Evolutionary conservation across 2,113 vertebrate species (phyloP).

Genomic region (Mola mola): DNA sequence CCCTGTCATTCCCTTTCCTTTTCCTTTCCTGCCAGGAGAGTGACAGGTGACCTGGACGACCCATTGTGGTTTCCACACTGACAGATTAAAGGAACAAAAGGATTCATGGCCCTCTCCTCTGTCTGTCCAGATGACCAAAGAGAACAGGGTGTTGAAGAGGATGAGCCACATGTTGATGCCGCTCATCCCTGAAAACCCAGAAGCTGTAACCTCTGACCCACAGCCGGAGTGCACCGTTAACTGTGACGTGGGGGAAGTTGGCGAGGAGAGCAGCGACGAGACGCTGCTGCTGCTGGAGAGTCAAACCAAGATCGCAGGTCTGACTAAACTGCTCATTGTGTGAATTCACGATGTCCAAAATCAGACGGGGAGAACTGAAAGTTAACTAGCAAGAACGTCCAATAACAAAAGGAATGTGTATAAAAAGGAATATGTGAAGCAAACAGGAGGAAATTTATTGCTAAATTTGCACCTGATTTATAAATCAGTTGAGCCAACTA

Average conservation of each 20-base stretch:
- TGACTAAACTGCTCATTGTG: not conserved
- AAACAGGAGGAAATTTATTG: no score
- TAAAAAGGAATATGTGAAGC: no score
- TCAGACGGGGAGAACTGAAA: no score
- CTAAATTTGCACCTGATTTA: no score
- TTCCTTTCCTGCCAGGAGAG: no score
- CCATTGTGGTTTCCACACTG: no score
- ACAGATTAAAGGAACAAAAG: no score
- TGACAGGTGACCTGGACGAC: no score
- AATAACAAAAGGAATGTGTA: no score
- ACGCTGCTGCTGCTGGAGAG: slow-evolving; percentile 43
- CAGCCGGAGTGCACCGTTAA: slow-evolving; percentile 5
- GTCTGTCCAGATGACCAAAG: slow-evolving; percentile 75
- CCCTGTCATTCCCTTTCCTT: not conserved
- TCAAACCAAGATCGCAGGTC: slow-evolving; percentile 79
- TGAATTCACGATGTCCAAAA: no score
- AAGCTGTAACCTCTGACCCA: slow-evolving; percentile 20
- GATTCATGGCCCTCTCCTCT: slow-evolving; percentile 1
- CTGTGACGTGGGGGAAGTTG: not conserved
- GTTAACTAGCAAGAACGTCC: no score
- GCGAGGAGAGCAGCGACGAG: slow-evolving; percentile 32
- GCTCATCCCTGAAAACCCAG: slow-evolving; percentile 42
- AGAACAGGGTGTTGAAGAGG: slow-evolving; percentile 79
- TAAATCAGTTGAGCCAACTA: no score
- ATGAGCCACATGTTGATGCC: slow-evolving; percentile 77